Evolutionary conservation across 2,113 vertebrate genomes (phyloP), one percentile per base, ranked within the genome.

Genomic region (Salvelinus fontinalis): DNA sequence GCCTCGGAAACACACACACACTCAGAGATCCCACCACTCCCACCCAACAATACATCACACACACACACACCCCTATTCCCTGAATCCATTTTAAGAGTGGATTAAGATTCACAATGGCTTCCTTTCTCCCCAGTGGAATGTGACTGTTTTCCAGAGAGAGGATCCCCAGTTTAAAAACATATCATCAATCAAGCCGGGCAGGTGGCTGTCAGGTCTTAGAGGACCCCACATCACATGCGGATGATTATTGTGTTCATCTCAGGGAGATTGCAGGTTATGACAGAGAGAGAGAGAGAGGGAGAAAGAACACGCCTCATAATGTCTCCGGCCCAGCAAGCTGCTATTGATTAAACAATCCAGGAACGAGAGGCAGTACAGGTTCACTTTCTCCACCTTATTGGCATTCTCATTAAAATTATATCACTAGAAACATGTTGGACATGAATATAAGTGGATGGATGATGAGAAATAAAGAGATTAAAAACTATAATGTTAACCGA

Each of bases 121-220:
- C 84, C 84, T 90, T 92, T 89, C 91, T 92, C 82, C 87, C 81
- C 83, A 3, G 68, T 74, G 91, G 90, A 92, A 93, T 91, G 86
- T 76, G 78, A 79, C 73, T 39, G 31, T 34, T 34, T 34, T 44
- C 39, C 4, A 54, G 86, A 67, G 78, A 76, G 88, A 74, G 73
- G 64, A 80, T 34, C 29, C 73, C 72, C 70, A 51, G 44, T 88
- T 87, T 83, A 85, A 92, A 92, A 92, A 92, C 89, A 88, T 90
- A 94, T 93, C 91, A 93, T 94, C 91, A 91, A 93, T 93, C 92
- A 93, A 79, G 81, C 75, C 83, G 83, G 90, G 82, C 86, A 84
- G 82, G 83, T 48, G 69, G 85, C 87, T 90, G 90, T 90, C 90
- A 84, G 77, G 75, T n/a, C 73, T 79, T 79, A 71, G 79, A 84